Evolutionary conservation across 2,113 vertebrate species (phyloP), one percentile per base, ranked within the genome.

Genomic region (Prionailurus viverrinus): DNA sequence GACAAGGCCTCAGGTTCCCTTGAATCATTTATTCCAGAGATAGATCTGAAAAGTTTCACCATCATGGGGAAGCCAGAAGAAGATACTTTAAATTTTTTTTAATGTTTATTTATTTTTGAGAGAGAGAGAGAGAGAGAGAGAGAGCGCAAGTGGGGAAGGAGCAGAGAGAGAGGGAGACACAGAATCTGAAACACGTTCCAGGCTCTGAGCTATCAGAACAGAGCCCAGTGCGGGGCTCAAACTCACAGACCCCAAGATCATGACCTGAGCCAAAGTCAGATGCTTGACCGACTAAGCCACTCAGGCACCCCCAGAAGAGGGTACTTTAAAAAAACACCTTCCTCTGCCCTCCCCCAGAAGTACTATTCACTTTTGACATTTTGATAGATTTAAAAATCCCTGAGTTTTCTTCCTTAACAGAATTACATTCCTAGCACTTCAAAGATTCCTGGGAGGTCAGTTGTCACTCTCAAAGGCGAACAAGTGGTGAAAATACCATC

Each of bases 381-480:
- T 97, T 82, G 53, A 88, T 95, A 55, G 71, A 69, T 66, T 74
- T 94, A 19, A 86, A 97, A 96, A 92, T 88, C 45, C 90, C 74
- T 66, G 73, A 74, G 41, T 94, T 94, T 93, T 93, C 95, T 92
- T 92, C 71, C 84, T 93, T 94, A 90, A 93, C 55, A 48, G 83
- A 97, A 87, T 97, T 94, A 97, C 97, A 98, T 98, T 97, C 98
- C 95, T 95, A 94, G 91, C 97, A 97, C 95, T 97, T 96, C 97
- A 95, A 66, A 93, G 98, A 97, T 98, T 98, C 98, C 97, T 85
- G 94, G 81, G 97, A 97, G 98, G 98, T 98, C 98, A 98, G 8
- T 82, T 68, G 94, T 97, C 93, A 84, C 79, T 86, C 95, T 96
- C 31, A 41, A 88, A 90, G 94, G 92, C 41, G 14, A 96, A 86